Evolutionary conservation across 2,888 invertebrate genomes (phyloP), one percentile per base, ranked within the genome.

Genomic region (Pachliopta kotzebuea): DNA sequence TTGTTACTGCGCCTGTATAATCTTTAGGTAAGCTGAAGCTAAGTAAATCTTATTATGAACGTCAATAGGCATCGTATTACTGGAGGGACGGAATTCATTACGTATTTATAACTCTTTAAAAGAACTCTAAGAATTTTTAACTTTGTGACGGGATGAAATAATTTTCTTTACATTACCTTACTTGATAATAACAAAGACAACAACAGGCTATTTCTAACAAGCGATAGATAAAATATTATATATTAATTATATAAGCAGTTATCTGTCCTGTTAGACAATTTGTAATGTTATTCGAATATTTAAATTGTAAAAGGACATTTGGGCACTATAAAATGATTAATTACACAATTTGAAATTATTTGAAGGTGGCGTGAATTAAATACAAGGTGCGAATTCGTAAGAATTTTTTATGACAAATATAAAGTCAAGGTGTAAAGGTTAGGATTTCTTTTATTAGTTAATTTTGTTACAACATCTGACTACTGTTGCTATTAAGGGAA

Each of bases 1-100:
- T 90, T 91, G 90, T 91, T 80, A 75, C 83, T 79, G 78, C 83
- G 90, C 88, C 87, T 89, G 88, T 82, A 85, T 85, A 70, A 84
- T 83, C 81, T 83, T 79, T 74, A 72, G 75, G 75, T 75, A 79
- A 85, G 81, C 83, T 80, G 74, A 79, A 82, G 78, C 79, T 78
- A 80, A 85, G 83, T 81, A 86, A 88, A 89, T 86, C 87, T 86
- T 85, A 86, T 90, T 90, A 88, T 85, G 77, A 74, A 75, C 68
- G 74, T 88, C 80, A 87, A 89, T 85, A 77, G 83, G 87, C 78
- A 76, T 90, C 85, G 79, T 78, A 83, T 87, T 87, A 80, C 87
- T 79, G 77, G 78, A 80, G 86, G 84, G 84, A 76, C 72, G 69
- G 69, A 78, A 71, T 77, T 83, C 77, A 83, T 86, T 81, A 76